phyloP scores from a whole-genome alignment of 1,140 invertebrate genomes.

The Drosophila auraria region DNA sequence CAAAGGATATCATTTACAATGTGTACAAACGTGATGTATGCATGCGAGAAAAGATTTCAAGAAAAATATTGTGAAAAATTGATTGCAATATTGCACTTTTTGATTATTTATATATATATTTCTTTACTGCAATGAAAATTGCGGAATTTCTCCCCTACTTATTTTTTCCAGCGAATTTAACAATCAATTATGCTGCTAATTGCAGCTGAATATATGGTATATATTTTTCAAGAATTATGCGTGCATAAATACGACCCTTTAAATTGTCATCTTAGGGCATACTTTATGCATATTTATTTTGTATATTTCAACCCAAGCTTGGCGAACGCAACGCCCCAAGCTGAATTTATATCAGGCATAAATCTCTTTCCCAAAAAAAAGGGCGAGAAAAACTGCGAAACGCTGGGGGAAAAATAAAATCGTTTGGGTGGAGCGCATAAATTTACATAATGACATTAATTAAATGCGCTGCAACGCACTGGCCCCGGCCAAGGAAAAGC shows the following conservation, averaged over 20 bases:
- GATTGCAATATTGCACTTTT: neutral
- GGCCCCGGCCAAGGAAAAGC: constrained; percentile 12
- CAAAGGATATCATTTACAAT: no score
- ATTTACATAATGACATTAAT: constrained; percentile 81
- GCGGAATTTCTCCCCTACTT: neutral
- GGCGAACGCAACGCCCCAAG: constrained; percentile 19
- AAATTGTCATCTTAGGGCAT: constrained; percentile 58
- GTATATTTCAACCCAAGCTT: constrained; percentile 11
- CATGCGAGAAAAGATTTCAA: neutral
- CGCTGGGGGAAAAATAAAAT: constrained; percentile 51
- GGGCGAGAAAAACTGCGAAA: constrained; percentile 41
- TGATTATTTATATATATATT: no score
- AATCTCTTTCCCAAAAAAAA: constrained; percentile 53
- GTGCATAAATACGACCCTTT: constrained; percentile 45
- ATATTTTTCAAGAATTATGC: constrained; percentile 37
- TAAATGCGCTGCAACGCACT: constrained; percentile 66
- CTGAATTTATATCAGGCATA: constrained; percentile 70
- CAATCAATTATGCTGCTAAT: constrained; percentile 51
- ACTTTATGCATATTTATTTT: constrained; percentile 57
- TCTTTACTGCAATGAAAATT: neutral
- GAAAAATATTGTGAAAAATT: neutral
- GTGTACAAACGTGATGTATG: neutral
- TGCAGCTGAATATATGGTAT: constrained; percentile 23
- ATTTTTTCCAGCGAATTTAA: constrained; percentile 22
- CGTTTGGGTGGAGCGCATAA: constrained; percentile 64